Base-by-base conservation (phyloP, 2,797 vertebrate species). In the Danio albolineatus region DNA sequence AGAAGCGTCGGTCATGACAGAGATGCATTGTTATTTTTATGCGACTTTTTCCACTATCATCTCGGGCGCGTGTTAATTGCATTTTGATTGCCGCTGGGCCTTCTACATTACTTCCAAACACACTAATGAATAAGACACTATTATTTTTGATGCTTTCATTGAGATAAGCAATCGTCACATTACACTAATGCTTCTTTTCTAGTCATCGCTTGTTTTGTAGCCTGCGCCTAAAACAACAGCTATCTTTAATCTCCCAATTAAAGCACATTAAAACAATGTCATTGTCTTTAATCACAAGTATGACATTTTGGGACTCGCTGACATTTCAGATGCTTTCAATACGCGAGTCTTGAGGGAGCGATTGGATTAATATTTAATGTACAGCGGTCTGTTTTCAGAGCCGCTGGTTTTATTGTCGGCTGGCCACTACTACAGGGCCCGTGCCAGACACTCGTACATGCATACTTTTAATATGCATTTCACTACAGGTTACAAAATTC, bases 281-380 rank as follows among this genome's bases (percentile, higher is more conserved):
- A 92, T 92, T 93, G 92, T 91, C 91, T 93, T 93, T 94, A 92
- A 94, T 94, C 88, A 85, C 86, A 85, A 91, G 89, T 88, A 89
- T 82, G 88, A 88, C 90, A 91, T 90, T 77, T 83, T 83, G 92
- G 90, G 92, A 92, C 84, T 85, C 85, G 6, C 88, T 93, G 91
- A 92, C 92, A 94, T 94, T 94, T 93, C 88, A 77, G 88, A 89
- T 89, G 88, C 89, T 86, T 81, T 88, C 88, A 86, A 85, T 92
- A 91, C 92, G 88, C 82, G 86, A 83, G 88, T 92, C 93, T 91
- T 88, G 83, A 80, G 91, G 90, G 92, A 90, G 92, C 91, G 92
- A 93, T 94, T 92, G 90, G 89, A 90, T 93, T 91, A 91, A 93
- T 93, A 94, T 94, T 94, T 94, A 92, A 93, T 92, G 89, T 90